phyloP scores from a whole-genome alignment of 2,113 vertebrate genomes.

The Myrmecobius fasciatus region DNA sequence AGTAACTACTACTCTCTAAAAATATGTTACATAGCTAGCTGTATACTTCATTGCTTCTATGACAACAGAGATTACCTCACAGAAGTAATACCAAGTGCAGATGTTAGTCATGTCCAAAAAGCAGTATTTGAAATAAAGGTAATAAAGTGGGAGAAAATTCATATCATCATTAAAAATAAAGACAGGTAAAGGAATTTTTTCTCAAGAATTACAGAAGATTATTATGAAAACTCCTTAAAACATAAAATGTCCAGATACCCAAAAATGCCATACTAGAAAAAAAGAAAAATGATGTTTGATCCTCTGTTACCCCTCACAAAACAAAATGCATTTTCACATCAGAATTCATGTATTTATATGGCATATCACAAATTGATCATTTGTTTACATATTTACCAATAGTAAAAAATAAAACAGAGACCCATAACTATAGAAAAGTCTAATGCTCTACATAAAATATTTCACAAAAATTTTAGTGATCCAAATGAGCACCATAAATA shows the following conservation, averaged over 20 bases:
- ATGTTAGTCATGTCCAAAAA: background rate
- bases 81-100: background rate
- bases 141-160: background rate
- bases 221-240: background rate
- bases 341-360: background rate
- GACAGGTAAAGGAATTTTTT: background rate
- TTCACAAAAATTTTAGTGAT: background rate
- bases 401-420: background rate
- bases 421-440: background rate
- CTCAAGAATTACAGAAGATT: background rate
- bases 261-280: background rate
- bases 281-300: background rate
- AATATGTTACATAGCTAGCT: background rate
- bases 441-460: background rate
- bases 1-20: background rate
- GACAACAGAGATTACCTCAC: background rate
- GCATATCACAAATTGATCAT: background rate
- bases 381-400: background rate
- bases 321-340: background rate
- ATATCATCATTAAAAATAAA: background rate
- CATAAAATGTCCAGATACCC: background rate
- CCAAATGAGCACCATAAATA: background rate
- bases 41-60: slow-evolving; percentile 16
- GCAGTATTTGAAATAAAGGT: background rate
- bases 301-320: background rate